Percentiles rank a stretch among this genome's conserved stretches.
Conservation (phyloP, 2,888 invertebrate species). For the Limenitis camilla region DNA sequence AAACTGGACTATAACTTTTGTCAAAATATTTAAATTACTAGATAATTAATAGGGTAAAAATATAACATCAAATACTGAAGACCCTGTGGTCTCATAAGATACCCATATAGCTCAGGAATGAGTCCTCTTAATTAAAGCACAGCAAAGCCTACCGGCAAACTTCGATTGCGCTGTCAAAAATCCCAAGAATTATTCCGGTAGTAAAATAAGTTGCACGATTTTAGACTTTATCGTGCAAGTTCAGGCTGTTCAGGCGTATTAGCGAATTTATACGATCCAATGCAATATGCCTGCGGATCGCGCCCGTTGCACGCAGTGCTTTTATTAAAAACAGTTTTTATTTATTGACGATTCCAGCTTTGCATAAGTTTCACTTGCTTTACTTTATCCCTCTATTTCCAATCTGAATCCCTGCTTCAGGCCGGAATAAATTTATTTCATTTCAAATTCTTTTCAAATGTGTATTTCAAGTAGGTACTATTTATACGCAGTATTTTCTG, state of each 20-base stretch:
- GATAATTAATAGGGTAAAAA: no score
- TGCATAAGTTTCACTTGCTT: constrained; percentile 21
- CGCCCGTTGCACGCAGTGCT: constrained; percentile 50
- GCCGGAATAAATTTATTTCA: not conserved
- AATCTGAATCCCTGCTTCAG: not conserved
- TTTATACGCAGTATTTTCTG: not conserved
- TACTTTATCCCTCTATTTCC: not conserved
- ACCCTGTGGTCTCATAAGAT: constrained; percentile 12
- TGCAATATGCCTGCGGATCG: constrained; percentile 63
- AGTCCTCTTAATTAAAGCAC: constrained; percentile 68
- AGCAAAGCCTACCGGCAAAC: constrained; percentile 65
- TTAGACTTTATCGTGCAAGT: constrained; percentile 70
- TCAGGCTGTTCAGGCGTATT: constrained; percentile 73
- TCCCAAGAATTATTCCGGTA: constrained; percentile 71
- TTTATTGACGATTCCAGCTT: constrained; percentile 60
- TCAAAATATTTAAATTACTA: no score
- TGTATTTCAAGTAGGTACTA: not conserved
- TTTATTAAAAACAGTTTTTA: constrained; percentile 70
- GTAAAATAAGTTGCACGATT: constrained; percentile 70
- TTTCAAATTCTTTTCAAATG: not conserved
- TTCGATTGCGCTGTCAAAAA: constrained; percentile 75
- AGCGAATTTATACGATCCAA: constrained; percentile 65
- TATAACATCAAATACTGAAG: not conserved
- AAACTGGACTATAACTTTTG: no score
- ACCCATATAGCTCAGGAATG: constrained; percentile 45